These are phyloP conservation scores for Ichneumoninae sp. DNA, from an alignment of 2,888 invertebrate genomes.

Conservation along the genomic window DNA sequence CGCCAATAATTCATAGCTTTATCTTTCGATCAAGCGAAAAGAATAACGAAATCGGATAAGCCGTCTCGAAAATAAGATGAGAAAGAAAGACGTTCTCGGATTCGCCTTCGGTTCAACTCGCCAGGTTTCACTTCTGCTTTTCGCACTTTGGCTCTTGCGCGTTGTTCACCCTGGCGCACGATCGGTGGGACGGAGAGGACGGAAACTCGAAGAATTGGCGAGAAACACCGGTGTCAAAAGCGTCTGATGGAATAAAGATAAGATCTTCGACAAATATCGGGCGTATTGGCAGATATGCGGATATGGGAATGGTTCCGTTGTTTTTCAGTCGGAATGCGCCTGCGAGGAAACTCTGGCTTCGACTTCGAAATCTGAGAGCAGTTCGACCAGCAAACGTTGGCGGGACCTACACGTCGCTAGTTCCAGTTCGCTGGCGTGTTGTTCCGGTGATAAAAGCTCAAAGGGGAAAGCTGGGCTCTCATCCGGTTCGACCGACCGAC, in stretches of 20 bases:
- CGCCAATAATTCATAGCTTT: slow-evolving; percentile 51
- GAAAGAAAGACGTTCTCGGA: slow-evolving; percentile 15
- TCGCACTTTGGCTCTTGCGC: neutral
- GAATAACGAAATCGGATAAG: slow-evolving; percentile 48
- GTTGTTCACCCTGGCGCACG: slow-evolving; percentile 17
- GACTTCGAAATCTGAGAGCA: slow-evolving; percentile 9
- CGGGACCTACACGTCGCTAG: neutral
- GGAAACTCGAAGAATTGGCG: slow-evolving; percentile 66
- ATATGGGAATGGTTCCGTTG: neutral
- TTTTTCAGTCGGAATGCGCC: slow-evolving; percentile 11
- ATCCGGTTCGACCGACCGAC: neutral
- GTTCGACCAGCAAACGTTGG: slow-evolving; percentile 10
- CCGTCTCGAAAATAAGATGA: slow-evolving; percentile 28
- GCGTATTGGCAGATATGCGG: neutral
- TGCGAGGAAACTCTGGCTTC: neutral
- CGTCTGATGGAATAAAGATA: slow-evolving; percentile 36
- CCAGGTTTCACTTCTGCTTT: slow-evolving; percentile 3
- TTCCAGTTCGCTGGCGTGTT: slow-evolving; percentile 8
- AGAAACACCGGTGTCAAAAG: slow-evolving; percentile 37
- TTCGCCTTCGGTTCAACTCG: neutral
- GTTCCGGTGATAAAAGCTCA: slow-evolving; percentile 72
- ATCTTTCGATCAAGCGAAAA: slow-evolving; percentile 44
- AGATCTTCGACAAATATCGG: slow-evolving; percentile 11
- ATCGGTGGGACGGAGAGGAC: neutral
- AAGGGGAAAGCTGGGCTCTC: slow-evolving; percentile 59